Percentiles rank a stretch among this genome's conserved stretches.
phyloP scores from a whole-genome alignment of 2,113 vertebrate genomes.

The Promerops cafer region DNA sequence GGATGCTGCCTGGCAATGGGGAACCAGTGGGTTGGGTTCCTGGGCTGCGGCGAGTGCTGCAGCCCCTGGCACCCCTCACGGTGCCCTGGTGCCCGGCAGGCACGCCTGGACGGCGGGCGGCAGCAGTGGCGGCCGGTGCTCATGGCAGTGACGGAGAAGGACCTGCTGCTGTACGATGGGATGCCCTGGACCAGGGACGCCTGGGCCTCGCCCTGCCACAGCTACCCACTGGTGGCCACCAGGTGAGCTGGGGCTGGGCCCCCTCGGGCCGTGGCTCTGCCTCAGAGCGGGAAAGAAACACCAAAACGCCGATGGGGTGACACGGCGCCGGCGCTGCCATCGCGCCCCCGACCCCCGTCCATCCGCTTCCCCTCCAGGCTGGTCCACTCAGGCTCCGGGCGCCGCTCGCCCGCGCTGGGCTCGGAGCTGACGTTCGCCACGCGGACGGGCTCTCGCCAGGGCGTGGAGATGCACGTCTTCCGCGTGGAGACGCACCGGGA shows the following conservation, averaged over 20 bases:
- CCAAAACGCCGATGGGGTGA: accelerated
- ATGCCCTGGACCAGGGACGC: conserved; percentile 90
- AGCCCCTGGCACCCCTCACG: not conserved
- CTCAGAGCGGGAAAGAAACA: not conserved
- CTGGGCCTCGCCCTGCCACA: conserved; percentile 88
- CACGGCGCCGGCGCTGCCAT: accelerated
- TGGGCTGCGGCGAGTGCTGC: accelerated
- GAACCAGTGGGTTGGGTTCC: not conserved
- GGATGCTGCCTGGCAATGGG: accelerated
- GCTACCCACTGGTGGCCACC: conserved; percentile 90
- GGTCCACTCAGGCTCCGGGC: conserved; percentile 86
- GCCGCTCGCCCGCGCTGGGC: conserved; percentile 80
- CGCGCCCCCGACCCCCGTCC: accelerated
- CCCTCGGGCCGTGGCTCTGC: not conserved
- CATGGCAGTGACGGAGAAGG: conserved; percentile 92
- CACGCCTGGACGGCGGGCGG: conserved; percentile 84
- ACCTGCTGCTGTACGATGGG: conserved; percentile 88
- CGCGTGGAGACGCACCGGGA: conserved; percentile 94
- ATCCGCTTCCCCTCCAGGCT: conserved; percentile 63
- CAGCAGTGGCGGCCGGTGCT: conserved; percentile 86
- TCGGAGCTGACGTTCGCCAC: conserved; percentile 90
- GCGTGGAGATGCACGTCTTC: conserved; percentile 91
- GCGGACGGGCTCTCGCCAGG: conserved; percentile 86
- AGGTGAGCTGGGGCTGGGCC: conserved; percentile 69
- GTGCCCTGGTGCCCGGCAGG: conserved; percentile 39